Evolutionary conservation across 2,888 invertebrate species (phyloP).

Genomic region (Lampropteryx suffumata): DNA sequence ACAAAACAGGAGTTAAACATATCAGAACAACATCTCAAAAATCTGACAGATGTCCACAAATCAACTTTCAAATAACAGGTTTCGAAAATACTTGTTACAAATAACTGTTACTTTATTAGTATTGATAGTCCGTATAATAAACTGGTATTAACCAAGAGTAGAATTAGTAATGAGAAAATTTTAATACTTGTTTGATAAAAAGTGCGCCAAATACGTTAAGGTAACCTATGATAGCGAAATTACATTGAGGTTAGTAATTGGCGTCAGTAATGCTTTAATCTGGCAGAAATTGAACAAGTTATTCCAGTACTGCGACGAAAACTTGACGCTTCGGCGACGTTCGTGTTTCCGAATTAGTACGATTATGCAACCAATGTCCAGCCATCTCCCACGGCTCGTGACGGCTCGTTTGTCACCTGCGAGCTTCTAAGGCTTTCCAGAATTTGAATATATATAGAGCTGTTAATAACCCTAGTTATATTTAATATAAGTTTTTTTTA

Average conservation of each 20-base stretch:
- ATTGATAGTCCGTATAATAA: slow-evolving; percentile 11
- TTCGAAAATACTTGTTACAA: slow-evolving; percentile 25
- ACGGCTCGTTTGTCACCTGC: too few species aligned
- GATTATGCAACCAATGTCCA: too few species aligned
- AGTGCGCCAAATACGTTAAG: slow-evolving; percentile 19
- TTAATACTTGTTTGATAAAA: slow-evolving; percentile 27
- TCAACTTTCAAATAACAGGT: slow-evolving; percentile 37
- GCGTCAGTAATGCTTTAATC: slow-evolving; percentile 19
- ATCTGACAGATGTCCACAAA: slow-evolving; percentile 29
- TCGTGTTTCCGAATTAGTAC: too few species aligned
- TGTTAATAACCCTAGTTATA: too few species aligned
- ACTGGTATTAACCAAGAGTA: slow-evolving; percentile 20
- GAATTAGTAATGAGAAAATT: slow-evolving; percentile 26
- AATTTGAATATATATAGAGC: too few species aligned
- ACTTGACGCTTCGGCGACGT: too few species aligned
- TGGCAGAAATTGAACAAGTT: slow-evolving; percentile 6
- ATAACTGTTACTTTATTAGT: slow-evolving; percentile 22
- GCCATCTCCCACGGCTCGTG: too few species aligned
- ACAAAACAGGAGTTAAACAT: too few species aligned
- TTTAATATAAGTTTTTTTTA: too few species aligned
- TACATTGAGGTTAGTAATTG: slow-evolving; percentile 13
- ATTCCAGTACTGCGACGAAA: too few species aligned
- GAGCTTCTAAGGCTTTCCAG: too few species aligned
- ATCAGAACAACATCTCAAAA: slow-evolving; percentile 14
- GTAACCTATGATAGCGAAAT: slow-evolving; percentile 15